Base-by-base conservation (phyloP, 2,113 vertebrate species). In the Argyrosomus japonicus region DNA sequence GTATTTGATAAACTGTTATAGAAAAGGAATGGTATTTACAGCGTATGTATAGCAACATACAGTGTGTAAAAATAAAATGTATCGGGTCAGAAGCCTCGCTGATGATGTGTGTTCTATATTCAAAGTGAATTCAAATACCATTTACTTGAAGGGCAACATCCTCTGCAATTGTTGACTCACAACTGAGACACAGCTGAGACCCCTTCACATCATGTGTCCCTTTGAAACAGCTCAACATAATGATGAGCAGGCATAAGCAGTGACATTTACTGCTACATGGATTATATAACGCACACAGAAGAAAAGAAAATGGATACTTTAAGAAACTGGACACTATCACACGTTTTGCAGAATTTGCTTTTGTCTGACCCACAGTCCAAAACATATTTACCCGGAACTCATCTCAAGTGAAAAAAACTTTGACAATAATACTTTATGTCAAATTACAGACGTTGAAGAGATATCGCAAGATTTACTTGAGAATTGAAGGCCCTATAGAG, bases 401-500 rank as follows among this genome's bases (percentile, higher is more conserved):
- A 73, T 36, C 65, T 84, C 10, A 64, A 77, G 8, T 43, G 54
- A 5, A 43, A 51, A 56, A 50, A 40, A 17, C 71, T 29, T 25
- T 21, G 40, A 85, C 68, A 88, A 73, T 63, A 65, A 82, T 63
- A 75, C 56, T 69, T 80, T 36, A 67, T 68, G 69, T 75, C 40
- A 83, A 91, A 86, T 75, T 77, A 56, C 43, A 78, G 62, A 53
- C 70, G 14, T 78, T 90, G 40, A 57, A 79, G 75, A 62, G 64
- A 79, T 83, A 88, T 85, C 58, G 75, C 43, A 29, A 81, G 70
- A 87, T 83, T 48, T 70, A 82, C 86, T 87, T 61, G 71, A 83
- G 77, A 83, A 48, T 32, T 29, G 19, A 90, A 64, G 58, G 65
- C 76, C 75, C 79, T 80, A 83, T 71, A 90, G 70, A 86, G 73